Evolutionary conservation across 1,140 invertebrate genomes (phyloP), one percentile per base, ranked within the genome.

Genomic region (Drosophila sproati): DNA sequence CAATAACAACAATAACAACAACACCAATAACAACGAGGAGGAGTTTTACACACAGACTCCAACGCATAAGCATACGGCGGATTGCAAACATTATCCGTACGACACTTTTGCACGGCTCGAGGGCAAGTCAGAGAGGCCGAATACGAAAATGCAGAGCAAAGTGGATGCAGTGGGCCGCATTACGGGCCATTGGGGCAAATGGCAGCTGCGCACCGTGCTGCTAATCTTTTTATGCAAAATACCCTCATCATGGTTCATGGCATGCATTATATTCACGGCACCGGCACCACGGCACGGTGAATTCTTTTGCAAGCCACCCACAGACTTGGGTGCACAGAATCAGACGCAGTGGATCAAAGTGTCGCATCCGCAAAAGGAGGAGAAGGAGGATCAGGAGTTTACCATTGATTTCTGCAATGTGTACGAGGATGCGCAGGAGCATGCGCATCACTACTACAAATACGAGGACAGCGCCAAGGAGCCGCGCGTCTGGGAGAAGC

Each of bases 221-320:
- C 66, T 93, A 3, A 91, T 93, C 12, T 93, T 89, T 57, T 66
- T 93, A 0, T 92, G 92, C 59, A 93, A 93, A 69, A 93, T 93
- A 29, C 93, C 93, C 0, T 93, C 93, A 1, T 93, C 93, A 4
- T 93, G 93, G 93, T 93, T 93, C 52, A 93, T 93, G 93, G 93
- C 93, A 5, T 93, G 92, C 61, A 91, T 93, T n/a, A 93, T 93
- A 48, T 92, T 92, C 32, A 92, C 92, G 37, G 92, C 92, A 0
- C 92, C 92, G 2, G 91, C 91, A 0, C 91, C 92, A 2, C 67
- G 90, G 4, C 91, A 91, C 34, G 90, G 92, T 7, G 92, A 92
- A 54, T 92, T 93, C 63, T 93, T 91, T 39, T 93, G 92, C 52
- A 93, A 92, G 43, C 92, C 92, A 6, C 91, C 89, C 0, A 48